A percentile compares a stretch with the other conserved stretches of the same genome.
These are phyloP conservation scores for Bothrops jararaca DNA, from an alignment of 2,113 vertebrate genomes.

Conservation along the genomic window DNA sequence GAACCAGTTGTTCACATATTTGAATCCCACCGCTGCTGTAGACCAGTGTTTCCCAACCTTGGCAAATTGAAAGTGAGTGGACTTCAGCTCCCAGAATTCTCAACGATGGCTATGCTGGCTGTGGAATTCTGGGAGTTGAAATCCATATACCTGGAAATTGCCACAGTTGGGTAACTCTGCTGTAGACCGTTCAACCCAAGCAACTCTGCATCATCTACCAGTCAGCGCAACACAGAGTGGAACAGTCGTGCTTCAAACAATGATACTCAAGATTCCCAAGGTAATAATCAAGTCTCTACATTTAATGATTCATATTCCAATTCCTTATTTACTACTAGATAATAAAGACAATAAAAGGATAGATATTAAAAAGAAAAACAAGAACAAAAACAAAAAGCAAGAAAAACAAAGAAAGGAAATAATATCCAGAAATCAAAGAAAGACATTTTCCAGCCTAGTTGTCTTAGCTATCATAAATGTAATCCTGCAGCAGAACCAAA, in stretches of 20 bases:
- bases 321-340: background rate
- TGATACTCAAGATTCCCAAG: background rate
- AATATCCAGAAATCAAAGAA: background rate
- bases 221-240: background rate
- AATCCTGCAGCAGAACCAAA: background rate
- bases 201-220: background rate
- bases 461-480: background rate
- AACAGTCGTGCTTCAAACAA: background rate
- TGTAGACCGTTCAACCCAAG: background rate
- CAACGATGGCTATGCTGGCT: background rate
- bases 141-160: background rate
- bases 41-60: background rate
- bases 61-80: background rate
- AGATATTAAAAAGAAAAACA: background rate
- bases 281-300: background rate
- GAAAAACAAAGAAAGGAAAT: background rate
- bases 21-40: too few relatives aligned
- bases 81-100: background rate
- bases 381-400: background rate
- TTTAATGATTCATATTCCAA: background rate
- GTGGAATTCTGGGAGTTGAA: background rate
- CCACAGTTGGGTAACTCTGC: background rate
- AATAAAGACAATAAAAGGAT: background rate
- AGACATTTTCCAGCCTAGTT: background rate
- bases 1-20: too few relatives aligned